Conservation (phyloP, 2,113 vertebrate species). For the Narcine bancroftii region DNA sequence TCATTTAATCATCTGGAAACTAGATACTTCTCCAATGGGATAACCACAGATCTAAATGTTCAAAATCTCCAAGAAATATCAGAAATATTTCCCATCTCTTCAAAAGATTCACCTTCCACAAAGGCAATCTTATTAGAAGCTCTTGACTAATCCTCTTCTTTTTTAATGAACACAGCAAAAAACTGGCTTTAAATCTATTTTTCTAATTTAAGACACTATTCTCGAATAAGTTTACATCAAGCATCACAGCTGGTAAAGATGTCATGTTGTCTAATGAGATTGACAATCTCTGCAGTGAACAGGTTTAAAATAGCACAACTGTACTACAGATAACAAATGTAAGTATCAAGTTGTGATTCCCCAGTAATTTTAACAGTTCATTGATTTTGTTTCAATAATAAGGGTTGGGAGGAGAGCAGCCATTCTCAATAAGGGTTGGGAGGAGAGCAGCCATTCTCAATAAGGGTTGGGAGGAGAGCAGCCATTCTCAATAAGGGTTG, state of each 20-base stretch:
- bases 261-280: not conserved
- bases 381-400: too few species aligned
- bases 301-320: not conserved
- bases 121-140: not conserved
- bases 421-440: too few species aligned
- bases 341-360: not conserved
- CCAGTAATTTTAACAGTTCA: not conserved
- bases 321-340: not conserved
- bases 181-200: not conserved
- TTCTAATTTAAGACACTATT: not conserved
- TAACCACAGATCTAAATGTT: not conserved
- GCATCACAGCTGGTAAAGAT: not conserved
- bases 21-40: not conserved
- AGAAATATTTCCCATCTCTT: not conserved
- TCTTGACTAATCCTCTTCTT: not conserved
- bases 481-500: too few species aligned
- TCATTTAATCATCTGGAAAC: conserved; percentile 4
- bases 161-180: not conserved
- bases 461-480: too few species aligned
- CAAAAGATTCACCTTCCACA: not conserved
- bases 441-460: too few species aligned
- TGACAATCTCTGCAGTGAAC: not conserved
- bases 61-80: not conserved
- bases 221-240: not conserved
- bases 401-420: too few species aligned